Base-by-base conservation (phyloP, 2,888 invertebrate species). In the Drosophila anomelani region DNA sequence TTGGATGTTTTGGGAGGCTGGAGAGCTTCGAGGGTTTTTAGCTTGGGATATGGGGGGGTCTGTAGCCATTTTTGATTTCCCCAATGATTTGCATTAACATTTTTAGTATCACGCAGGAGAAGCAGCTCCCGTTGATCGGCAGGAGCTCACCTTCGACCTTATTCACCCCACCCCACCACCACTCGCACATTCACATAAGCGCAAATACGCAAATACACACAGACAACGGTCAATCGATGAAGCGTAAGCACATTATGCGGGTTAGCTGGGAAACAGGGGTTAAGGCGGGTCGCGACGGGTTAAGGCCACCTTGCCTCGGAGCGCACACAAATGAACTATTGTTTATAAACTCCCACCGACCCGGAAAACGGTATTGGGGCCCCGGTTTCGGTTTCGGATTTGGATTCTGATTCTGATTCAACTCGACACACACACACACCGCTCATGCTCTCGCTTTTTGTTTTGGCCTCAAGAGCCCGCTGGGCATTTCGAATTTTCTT, bases 41-140 rank as follows among this genome's bases (percentile, higher is more conserved):
- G 51, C 34, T 51, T 41, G 6, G 10, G 1, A 23, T 23, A 2
- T 32, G 9, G 13, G 51, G 75, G 70, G 61, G 66, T 47, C 36
- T 34, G 47, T 34, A 75, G 57, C 73, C 77, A 73, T 77, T 88
- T 89, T 85, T 90, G 88, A 89, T 89, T 89, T 89, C 88, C 88
- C 88, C 78, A 75, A 90, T 79, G 88, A 87, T 79, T 90, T 77
- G 78, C 75, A 89, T 89, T 88, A 85, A 78, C 85, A 89, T 85
- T 89, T 85, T 83, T 58, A 82, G 83, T 73, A 69, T 51, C 71
- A 74, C 82, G 73, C 88, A 79, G 63, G 26, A 44, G 17, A 8
- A 32, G 32, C 49, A 49, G 34, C 20, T 44, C 29, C 23, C 44
- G 55, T 70, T 39, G 67, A 55, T 67, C 34, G n/a, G 26, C 17